A percentile compares a stretch with the other conserved stretches of the same genome.
phyloP scores from a whole-genome alignment of 2,113 vertebrate genomes.

The Barbus barbus region DNA sequence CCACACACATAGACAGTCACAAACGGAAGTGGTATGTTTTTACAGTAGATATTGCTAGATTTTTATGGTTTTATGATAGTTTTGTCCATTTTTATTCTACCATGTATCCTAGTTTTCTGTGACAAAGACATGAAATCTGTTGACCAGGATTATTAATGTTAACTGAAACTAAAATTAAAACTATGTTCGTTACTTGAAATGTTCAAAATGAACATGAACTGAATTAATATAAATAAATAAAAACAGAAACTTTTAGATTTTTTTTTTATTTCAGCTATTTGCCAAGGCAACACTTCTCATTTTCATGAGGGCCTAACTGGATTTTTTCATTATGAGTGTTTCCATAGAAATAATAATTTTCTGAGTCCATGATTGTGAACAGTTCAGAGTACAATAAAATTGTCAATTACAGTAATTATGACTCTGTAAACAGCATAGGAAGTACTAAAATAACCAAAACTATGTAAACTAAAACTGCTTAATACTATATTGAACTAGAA shows the following conservation, averaged over 20 bases:
- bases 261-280: too few relatives aligned
- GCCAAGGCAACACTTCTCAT: not conserved
- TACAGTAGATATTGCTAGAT: not conserved
- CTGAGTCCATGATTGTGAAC: too few relatives aligned
- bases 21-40: not conserved
- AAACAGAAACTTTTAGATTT: too few relatives aligned
- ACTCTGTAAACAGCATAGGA: too few relatives aligned
- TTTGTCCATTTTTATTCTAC: not conserved
- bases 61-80: slow-evolving; percentile 5
- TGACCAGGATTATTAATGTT: not conserved
- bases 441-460: not conserved
- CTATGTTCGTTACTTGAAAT: too few relatives aligned
- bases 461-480: not conserved
- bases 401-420: too few relatives aligned
- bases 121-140: not conserved
- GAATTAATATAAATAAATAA: too few relatives aligned
- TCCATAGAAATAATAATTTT: too few relatives aligned
- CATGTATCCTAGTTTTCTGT: not conserved
- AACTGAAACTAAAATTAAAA: not conserved
- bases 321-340: too few relatives aligned
- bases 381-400: too few relatives aligned
- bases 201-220: too few relatives aligned
- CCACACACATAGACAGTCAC: not conserved
- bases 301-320: not conserved
- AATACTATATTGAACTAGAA: too few relatives aligned